These are phyloP conservation scores for Apaloderma vittatum DNA, from an alignment of 2,113 vertebrate genomes.

Conservation along the genomic window DNA sequence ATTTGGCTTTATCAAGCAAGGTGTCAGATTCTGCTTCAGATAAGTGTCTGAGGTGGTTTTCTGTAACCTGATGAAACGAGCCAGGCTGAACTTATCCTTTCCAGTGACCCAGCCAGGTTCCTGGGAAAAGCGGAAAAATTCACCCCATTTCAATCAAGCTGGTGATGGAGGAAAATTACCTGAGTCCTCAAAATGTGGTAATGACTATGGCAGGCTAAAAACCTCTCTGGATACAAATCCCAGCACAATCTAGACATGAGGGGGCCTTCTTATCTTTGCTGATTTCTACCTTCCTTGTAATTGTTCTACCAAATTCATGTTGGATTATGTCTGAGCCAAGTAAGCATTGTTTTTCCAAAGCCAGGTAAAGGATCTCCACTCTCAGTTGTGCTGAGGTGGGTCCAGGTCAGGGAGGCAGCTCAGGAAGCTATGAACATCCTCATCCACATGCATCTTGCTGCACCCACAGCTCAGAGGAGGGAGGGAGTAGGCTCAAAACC, in stretches of 20 bases:
- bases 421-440: background rate
- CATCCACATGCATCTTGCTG: accelerated
- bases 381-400: background rate
- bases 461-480: background rate
- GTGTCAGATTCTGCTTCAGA: background rate
- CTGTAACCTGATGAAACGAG: background rate
- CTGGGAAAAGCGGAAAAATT: background rate
- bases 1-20: constrained; percentile 15
- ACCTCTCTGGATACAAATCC: background rate
- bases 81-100: background rate
- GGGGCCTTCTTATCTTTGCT: accelerated
- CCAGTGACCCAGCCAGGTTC: background rate
- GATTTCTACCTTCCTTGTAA: background rate
- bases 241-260: background rate
- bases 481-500: background rate
- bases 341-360: background rate
- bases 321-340: background rate
- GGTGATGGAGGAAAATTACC: background rate
- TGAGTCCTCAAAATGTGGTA: background rate
- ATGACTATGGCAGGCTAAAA: background rate
- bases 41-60: constrained; percentile 7
- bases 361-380: background rate
- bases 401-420: background rate
- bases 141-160: background rate
- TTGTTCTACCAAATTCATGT: background rate